These are phyloP conservation scores for Sceliomorpha sp. DNA, from an alignment of 2,888 invertebrate species.

Conservation along the genomic window DNA sequence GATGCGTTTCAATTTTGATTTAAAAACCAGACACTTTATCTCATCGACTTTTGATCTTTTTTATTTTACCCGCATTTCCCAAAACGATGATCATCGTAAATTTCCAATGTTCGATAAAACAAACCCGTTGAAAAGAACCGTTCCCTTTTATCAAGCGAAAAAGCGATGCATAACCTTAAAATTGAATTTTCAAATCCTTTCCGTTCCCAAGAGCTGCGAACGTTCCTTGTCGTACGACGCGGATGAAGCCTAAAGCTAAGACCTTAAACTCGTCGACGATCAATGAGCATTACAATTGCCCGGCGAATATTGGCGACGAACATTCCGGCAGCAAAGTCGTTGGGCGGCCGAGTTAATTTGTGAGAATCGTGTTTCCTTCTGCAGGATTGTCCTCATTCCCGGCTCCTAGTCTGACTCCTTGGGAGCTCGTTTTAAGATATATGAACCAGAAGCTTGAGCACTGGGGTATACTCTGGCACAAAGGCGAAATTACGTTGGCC, in stretches of 20 bases:
- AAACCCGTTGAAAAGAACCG: too few relatives aligned
- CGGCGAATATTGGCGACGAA: slow-evolving; percentile 74
- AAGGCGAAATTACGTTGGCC: slow-evolving; percentile 70
- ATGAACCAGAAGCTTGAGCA: slow-evolving; percentile 67
- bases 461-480: slow-evolving; percentile 63
- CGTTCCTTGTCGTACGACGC: too few relatives aligned
- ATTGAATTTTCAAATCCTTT: too few relatives aligned
- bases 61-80: too few relatives aligned
- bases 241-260: slow-evolving; percentile 49
- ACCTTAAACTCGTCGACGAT: slow-evolving; percentile 64
- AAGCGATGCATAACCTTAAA: too few relatives aligned
- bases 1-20: too few relatives aligned
- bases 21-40: too few relatives aligned
- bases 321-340: slow-evolving; percentile 67
- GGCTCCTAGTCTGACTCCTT: slow-evolving; percentile 27
- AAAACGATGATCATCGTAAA: too few relatives aligned
- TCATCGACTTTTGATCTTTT: too few relatives aligned
- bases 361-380: slow-evolving; percentile 62
- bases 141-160: too few relatives aligned
- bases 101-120: too few relatives aligned
- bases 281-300: slow-evolving; percentile 71
- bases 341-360: slow-evolving; percentile 73
- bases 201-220: too few relatives aligned
- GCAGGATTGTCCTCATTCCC: slow-evolving; percentile 51
- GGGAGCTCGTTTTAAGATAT: slow-evolving; percentile 67